These are phyloP conservation scores for Eonycteris spelaea DNA, from an alignment of 2,113 vertebrate species.

Conservation along the genomic window DNA sequence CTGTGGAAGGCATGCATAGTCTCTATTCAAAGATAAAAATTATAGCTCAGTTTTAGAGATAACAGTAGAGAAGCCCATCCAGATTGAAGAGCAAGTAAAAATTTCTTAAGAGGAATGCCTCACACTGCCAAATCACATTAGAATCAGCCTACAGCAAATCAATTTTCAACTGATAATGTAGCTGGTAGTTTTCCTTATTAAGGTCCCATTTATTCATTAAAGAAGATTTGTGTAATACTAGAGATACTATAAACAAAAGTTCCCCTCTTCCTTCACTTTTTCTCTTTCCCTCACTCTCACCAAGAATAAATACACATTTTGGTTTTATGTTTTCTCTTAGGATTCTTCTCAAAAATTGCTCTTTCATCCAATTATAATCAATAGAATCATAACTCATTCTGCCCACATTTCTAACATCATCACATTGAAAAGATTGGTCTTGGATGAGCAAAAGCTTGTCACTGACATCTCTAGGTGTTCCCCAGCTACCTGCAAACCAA, in stretches of 20 bases:
- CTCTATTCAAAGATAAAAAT: not conserved
- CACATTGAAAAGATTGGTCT: not conserved
- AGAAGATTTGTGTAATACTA: not conserved
- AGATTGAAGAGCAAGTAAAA: not conserved
- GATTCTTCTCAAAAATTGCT: not conserved
- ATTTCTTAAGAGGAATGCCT: not conserved
- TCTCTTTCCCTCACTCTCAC: not conserved
- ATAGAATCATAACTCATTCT: not conserved
- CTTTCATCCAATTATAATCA: not conserved
- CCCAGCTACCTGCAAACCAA: not conserved
- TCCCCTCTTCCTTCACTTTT: not conserved
- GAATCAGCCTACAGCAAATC: slow-evolving; percentile 5
- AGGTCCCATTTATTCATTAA: not conserved
- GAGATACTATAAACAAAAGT: not conserved
- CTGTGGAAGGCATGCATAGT: not conserved
- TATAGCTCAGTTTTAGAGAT: not conserved
- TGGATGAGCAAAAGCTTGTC: not conserved
- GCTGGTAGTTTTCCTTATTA: not conserved
- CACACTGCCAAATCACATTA: not conserved
- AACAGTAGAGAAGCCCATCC: not conserved
- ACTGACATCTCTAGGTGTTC: not conserved
- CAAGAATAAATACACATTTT: not conserved
- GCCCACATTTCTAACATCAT: not conserved
- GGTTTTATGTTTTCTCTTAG: not conserved
- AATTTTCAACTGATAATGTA: not conserved